Conservation (phyloP, 2,113 vertebrate species). For the Equus przewalskii region DNA sequence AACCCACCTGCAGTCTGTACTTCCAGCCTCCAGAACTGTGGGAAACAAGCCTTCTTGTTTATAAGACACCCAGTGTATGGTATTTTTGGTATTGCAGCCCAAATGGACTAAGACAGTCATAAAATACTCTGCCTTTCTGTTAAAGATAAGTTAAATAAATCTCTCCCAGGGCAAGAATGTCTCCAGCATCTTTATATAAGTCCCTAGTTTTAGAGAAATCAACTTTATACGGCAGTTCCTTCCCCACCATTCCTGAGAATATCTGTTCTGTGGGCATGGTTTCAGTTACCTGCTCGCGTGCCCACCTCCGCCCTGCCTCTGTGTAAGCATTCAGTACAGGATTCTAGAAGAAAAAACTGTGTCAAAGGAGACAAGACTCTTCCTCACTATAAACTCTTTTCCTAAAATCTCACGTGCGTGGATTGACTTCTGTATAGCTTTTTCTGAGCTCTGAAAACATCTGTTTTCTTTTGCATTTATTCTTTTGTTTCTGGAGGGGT, state of each 20-base stretch:
- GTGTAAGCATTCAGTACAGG: not conserved
- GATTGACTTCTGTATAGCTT: not conserved
- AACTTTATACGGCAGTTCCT: not conserved
- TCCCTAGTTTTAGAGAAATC: not conserved
- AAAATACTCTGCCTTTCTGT: not conserved
- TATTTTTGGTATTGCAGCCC: not conserved
- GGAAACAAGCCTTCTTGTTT: not conserved
- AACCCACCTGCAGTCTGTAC: not conserved
- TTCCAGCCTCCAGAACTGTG: not conserved
- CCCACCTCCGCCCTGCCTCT: not conserved
- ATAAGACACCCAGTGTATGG: not conserved
- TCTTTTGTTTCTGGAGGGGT: not conserved
- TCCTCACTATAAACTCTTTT: not conserved
- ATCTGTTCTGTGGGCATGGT: not conserved
- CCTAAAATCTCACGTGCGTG: not conserved
- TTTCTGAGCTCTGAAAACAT: not conserved
- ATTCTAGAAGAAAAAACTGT: not conserved
- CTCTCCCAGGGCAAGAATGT: not conserved
- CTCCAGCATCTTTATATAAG: not conserved
- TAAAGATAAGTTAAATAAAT: not conserved
- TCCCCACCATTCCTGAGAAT: not conserved
- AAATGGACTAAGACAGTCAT: not conserved
- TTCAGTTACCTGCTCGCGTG: not conserved
- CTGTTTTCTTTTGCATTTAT: not conserved
- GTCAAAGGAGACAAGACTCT: not conserved